phyloP scores from a whole-genome alignment of 2,113 vertebrate genomes.

The Pachycephala philippinensis region DNA sequence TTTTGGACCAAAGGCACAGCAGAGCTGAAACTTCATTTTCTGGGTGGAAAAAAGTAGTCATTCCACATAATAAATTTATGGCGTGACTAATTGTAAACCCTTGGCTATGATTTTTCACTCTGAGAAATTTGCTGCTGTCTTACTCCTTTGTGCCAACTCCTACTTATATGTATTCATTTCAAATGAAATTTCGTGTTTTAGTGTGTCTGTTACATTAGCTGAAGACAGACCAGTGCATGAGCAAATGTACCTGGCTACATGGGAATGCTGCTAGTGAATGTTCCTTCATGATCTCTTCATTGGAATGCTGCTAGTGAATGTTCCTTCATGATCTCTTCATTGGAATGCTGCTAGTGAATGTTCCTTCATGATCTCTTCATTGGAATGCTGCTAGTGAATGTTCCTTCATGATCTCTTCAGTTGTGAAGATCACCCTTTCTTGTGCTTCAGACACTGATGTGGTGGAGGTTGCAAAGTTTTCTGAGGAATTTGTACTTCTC shows the following conservation, averaged over 20 bases:
- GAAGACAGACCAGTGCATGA: background rate
- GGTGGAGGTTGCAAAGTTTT: background rate
- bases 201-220: background rate
- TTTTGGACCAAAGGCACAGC: background rate
- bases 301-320: no score
- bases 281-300: no score
- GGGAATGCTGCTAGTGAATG: background rate
- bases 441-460: background rate
- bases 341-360: background rate
- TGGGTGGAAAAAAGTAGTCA: background rate
- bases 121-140: background rate
- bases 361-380: no score
- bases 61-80: background rate
- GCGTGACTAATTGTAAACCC: background rate
- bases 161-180: background rate
- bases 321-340: background rate
- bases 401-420: background rate
- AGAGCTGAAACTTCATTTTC: background rate
- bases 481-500: background rate
- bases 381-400: background rate
- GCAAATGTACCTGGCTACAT: background rate
- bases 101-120: background rate
- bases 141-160: background rate
- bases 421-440: background rate
- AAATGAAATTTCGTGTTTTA: background rate